Base-by-base conservation (phyloP, 2,797 vertebrate species). In the Benthosema pterotum region DNA sequence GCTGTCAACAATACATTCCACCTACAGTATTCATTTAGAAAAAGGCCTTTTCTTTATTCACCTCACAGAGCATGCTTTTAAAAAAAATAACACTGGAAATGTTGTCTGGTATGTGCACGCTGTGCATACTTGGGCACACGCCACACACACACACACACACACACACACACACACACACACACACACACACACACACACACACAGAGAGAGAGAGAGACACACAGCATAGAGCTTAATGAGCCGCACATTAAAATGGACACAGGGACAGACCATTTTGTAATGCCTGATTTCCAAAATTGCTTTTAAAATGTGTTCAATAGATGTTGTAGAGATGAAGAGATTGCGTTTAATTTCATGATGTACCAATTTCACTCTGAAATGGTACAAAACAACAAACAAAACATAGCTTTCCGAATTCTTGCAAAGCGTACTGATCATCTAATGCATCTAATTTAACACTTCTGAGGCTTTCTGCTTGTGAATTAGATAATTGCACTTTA, bases 1-100 rank as follows among this genome's bases (percentile, higher is more conserved):
- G 14, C 38, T 67, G 75, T 69, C 69, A 78, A 69, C 71, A 13
- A 57, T 85, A 88, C 89, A 87, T 91, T 88, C 88, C 82, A 79
- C 75, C 72, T 57, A 17, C 49, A 18, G 49, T 54, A 68, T 61
- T 84, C 16, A 18, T 68, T 73, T 71, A n/a, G 69, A 67, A 83
- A 83, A 80, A 79, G 69, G 71, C 68, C 67, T 75, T 81, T 12
- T 42, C 62, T 11, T 68, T 54, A 53, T 57, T 71, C 38, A 67
- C 73, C 67, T 77, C 65, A 74, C 52, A 78, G 72, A 75, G 57
- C 77, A 87, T 78, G 74, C 79, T 77, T 38, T 56, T 28, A 77
- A 78, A 82, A 83, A 77, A 72, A 56, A 74, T 70, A 74, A 80
- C 54, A 71, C 71, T 78, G 70, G 67, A 76, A 78, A 77, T 65